Base-by-base conservation (phyloP, 2,113 vertebrate species). In the Atractosteus spatula region DNA sequence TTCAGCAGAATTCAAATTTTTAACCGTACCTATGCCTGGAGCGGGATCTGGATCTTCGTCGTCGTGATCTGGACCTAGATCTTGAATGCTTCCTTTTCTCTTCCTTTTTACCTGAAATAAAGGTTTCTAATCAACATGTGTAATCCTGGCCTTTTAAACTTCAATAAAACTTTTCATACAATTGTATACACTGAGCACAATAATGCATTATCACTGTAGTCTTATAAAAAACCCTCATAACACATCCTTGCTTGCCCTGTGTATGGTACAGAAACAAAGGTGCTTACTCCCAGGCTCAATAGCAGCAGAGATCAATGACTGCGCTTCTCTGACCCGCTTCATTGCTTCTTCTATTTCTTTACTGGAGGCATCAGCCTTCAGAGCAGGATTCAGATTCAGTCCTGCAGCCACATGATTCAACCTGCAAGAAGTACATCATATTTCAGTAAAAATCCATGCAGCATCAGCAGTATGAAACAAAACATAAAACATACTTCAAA, bases 331-430 rank as follows among this genome's bases (percentile, higher is more conserved):
- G 62, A 99, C 97, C 85, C 96, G 92, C 82, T 99, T 99, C 97
- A 99, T 99, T 13, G 97, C 96, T 82, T 99, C 97, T 88, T 99
- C 97, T 41, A 99, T 99, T 85, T 99, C 97, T 87, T 99, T 99
- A 82, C 94, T 98, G 71, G 97, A 95, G 54, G 94, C 92, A 67
- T 98, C 97, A 2, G 91, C 93, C 79, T 99, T 99, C 81, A 99
- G 82, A 73, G 92, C 96, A 10, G 95, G 92, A 68, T 92, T 96
- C 77, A 98, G 86, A 73, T 83, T 88, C 3, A 99, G 89, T 59
- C 97, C 96, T 16, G 95, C 95, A 63, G 95, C 94, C 77, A 98
- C 90, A 17, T 96, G 96, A 87, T 97, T 98, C 86, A 99, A 83
- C 86, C 97, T 99, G 85, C 55, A 89, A 81, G 41, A 0, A 14